phyloP scores from a whole-genome alignment of 2,888 invertebrate species.

The Creontiades dilutus region DNA sequence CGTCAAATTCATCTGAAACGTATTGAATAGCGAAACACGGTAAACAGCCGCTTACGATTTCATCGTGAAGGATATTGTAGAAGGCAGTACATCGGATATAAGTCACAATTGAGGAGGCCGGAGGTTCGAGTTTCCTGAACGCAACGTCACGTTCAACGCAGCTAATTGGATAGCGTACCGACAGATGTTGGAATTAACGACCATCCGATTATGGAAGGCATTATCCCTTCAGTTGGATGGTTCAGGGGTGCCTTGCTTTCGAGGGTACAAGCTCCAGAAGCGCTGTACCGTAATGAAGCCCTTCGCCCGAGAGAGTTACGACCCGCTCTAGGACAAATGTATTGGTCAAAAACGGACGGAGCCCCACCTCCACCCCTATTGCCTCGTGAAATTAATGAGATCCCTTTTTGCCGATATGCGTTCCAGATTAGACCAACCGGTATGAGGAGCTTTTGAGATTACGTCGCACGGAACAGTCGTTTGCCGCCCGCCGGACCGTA shows the following conservation, averaged over 20 bases:
- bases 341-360: background rate
- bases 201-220: conserved; percentile 28
- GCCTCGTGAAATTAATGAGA: conserved; percentile 12
- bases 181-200: conserved; percentile 42
- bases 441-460: conserved; percentile 1
- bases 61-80: too few relatives aligned
- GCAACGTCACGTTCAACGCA: background rate
- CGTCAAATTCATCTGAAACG: too few relatives aligned
- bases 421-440: background rate
- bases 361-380: too few relatives aligned
- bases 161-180: conserved; percentile 22
- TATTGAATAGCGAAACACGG: too few relatives aligned
- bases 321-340: background rate
- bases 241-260: background rate
- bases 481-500: too few relatives aligned
- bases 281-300: conserved; percentile 9
- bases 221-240: background rate
- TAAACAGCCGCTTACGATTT: too few relatives aligned
- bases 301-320: background rate
- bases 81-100: background rate
- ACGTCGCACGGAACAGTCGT: background rate
- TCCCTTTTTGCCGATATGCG: background rate
- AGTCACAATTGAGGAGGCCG: background rate
- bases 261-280: background rate
- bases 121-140: background rate